Evolutionary conservation across 2,888 invertebrate species (phyloP).

Genomic region (Thereva nobilitata): DNA sequence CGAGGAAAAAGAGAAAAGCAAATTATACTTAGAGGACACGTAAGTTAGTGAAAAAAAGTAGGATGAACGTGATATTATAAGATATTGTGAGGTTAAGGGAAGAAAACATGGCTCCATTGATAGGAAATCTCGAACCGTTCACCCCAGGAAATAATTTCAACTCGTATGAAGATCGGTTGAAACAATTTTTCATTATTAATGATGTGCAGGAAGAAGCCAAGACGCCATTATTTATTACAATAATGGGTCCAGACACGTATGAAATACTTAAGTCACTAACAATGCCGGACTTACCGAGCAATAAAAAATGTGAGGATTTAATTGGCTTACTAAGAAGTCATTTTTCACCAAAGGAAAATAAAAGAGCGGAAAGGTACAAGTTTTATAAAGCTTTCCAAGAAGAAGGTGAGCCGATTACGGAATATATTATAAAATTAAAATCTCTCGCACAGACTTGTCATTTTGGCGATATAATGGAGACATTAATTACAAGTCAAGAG

Average conservation of each 20-base stretch:
- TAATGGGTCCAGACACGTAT: slow-evolving; percentile 34
- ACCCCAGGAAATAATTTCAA: too few species aligned
- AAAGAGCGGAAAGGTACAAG: slow-evolving; percentile 34
- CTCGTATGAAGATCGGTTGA: too few species aligned
- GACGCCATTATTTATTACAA: slow-evolving; percentile 30
- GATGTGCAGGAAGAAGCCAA: slow-evolving; percentile 24
- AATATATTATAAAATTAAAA: slow-evolving; percentile 33
- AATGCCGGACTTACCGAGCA: slow-evolving; percentile 21
- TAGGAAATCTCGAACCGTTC: too few species aligned
- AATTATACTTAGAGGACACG: too few species aligned
- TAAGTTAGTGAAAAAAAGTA: too few species aligned
- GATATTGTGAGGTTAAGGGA: too few species aligned
- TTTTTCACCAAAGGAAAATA: slow-evolving; percentile 33
- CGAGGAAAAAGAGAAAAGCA: too few species aligned
- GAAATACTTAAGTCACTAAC: slow-evolving; percentile 34
- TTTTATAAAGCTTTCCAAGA: slow-evolving; percentile 34
- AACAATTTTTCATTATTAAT: too few species aligned
- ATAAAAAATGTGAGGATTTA: too few species aligned
- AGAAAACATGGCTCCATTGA: too few species aligned
- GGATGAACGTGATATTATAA: too few species aligned
- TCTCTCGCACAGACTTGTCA: slow-evolving; percentile 33
- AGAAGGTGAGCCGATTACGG: slow-evolving; percentile 27
- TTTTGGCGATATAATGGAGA: slow-evolving; percentile 16
- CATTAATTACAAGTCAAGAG: not conserved
- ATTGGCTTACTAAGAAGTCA: slow-evolving; percentile 22